Evolutionary conservation across 2,888 invertebrate species (phyloP).

Genomic region (Napeogenes inachia): DNA sequence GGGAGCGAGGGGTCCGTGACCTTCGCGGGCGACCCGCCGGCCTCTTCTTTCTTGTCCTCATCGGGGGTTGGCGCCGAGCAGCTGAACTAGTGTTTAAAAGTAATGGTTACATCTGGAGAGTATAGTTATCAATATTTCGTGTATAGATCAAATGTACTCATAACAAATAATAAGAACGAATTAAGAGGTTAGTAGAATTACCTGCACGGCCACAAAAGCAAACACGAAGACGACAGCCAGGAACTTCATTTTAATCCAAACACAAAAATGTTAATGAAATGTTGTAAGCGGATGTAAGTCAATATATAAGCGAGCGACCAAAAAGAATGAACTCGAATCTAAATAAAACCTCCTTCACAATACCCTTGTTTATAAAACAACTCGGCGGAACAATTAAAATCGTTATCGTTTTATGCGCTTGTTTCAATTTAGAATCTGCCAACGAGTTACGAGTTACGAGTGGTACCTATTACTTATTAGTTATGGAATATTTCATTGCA

Average conservation of each 20-base stretch:
- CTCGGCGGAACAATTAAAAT: slow-evolving; percentile 48
- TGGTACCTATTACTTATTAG: neutral
- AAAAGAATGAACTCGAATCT: slow-evolving; percentile 35
- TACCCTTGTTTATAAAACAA: slow-evolving; percentile 58
- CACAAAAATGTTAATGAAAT: slow-evolving; percentile 10
- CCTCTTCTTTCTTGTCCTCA: slow-evolving; percentile 46
- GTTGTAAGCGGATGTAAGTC: slow-evolving; percentile 21
- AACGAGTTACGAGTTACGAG: slow-evolving; percentile 3
- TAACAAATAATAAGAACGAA: too few relatives aligned
- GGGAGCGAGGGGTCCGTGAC: slow-evolving; percentile 26
- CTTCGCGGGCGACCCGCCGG: slow-evolving; percentile 18
- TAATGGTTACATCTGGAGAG: neutral
- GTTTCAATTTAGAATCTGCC: slow-evolving; percentile 34
- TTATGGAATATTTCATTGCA: slow-evolving; percentile 2
- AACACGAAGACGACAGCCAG: slow-evolving; percentile 49
- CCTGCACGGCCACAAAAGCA: slow-evolving; percentile 62
- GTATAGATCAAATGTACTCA: too few relatives aligned
- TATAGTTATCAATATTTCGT: neutral
- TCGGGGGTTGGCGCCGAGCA: slow-evolving; percentile 47
- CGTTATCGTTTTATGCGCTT: slow-evolving; percentile 46
- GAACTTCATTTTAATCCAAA: slow-evolving; percentile 50
- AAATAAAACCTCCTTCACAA: slow-evolving; percentile 45
- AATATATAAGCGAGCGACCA: slow-evolving; percentile 53
- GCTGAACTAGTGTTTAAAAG: slow-evolving; percentile 37
- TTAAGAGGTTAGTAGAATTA: slow-evolving; percentile 25